Evolutionary conservation across 2,113 vertebrate genomes (phyloP), one percentile per base, ranked within the genome.

Genomic region (Reinhardtius hippoglossoides): DNA sequence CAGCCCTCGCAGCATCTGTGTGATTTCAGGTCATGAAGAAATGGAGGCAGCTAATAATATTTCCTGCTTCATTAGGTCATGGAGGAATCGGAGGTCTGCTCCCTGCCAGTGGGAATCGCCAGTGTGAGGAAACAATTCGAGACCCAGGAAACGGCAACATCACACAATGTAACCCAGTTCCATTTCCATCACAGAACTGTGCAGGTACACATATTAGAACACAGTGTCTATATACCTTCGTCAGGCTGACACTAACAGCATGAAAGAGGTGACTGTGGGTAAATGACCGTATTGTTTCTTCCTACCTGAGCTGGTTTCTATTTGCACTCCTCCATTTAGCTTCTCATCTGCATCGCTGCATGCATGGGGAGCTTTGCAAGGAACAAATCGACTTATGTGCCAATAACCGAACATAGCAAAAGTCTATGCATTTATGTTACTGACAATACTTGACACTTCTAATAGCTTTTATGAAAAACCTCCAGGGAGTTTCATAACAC

Each of bases 51-150:
- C 86, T 94, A 92, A 94, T 88, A 80, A 89, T 89, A 80, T 88
- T 89, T 90, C 85, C 85, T 87, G 85, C 92, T 84, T 79, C 87
- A 78, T 87, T 90, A 99, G 97, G 92, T 93, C 91, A 92, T 96
- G 91, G 96, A 97, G 83, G 96, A 97, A 84, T 91, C 91, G 21
- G 96, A 95, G 80, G 93, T 95, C 80, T 95, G 95, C 82, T 95
- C 94, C 35, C 92, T 97, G 90, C 95, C 97, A 77, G 97, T 96
- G 81, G 97, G 97, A 82, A 87, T 98, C 73, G 96, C 96, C 89
- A 96, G 94, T 57, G 92, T 97, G 90, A 97, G 96, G 87, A 96
- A 95, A 94, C 97, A 96, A 70, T 98, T 99, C 61, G 97, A 98
- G 85, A 96, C 90, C 85, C 95, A 94, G 55, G 90, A 93, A 91